Conservation (phyloP, 2,888 invertebrate genomes). For the Drosophila setosimentum region DNA sequence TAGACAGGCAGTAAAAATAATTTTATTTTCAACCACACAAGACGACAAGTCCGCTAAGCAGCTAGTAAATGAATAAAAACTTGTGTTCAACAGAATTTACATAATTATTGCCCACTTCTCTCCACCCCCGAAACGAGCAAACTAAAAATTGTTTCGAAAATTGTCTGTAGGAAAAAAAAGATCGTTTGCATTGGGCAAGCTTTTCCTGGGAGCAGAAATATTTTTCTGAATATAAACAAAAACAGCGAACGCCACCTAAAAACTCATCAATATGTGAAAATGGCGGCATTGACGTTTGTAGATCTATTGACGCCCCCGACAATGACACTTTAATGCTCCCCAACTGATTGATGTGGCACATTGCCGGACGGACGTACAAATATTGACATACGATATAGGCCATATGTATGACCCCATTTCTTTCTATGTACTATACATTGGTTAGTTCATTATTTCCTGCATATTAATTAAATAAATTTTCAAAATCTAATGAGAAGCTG, state of each 20-base stretch:
- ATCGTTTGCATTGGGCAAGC: slow-evolving; percentile 52
- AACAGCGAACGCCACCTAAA: slow-evolving; percentile 65
- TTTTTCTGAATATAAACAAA: slow-evolving; percentile 65
- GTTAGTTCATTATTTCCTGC: slow-evolving; percentile 31
- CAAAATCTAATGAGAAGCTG: neutral
- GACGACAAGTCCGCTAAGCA: slow-evolving; percentile 55
- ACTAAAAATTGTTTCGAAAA: slow-evolving; percentile 53
- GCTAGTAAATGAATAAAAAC: slow-evolving; percentile 63
- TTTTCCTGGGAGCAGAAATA: slow-evolving; percentile 28
- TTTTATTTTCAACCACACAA: slow-evolving; percentile 53
- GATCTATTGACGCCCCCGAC: slow-evolving; percentile 73
- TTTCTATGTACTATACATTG: slow-evolving; percentile 12
- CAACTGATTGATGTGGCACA: slow-evolving; percentile 69
- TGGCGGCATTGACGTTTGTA: slow-evolving; percentile 72
- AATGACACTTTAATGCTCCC: slow-evolving; percentile 75
- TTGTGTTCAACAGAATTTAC: slow-evolving; percentile 67
- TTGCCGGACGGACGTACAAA: slow-evolving; percentile 27
- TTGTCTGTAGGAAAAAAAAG: slow-evolving; percentile 42
- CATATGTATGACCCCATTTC: slow-evolving; percentile 44
- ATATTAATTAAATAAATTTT: slow-evolving; percentile 27
- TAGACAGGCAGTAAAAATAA: slow-evolving; percentile 75
- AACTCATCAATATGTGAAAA: slow-evolving; percentile 68
- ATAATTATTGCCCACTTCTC: slow-evolving; percentile 69
- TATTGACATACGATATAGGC: slow-evolving; percentile 64
- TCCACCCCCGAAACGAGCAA: slow-evolving; percentile 10